Conservation (phyloP, 2,113 vertebrate species). For the Charadrius vociferus region DNA sequence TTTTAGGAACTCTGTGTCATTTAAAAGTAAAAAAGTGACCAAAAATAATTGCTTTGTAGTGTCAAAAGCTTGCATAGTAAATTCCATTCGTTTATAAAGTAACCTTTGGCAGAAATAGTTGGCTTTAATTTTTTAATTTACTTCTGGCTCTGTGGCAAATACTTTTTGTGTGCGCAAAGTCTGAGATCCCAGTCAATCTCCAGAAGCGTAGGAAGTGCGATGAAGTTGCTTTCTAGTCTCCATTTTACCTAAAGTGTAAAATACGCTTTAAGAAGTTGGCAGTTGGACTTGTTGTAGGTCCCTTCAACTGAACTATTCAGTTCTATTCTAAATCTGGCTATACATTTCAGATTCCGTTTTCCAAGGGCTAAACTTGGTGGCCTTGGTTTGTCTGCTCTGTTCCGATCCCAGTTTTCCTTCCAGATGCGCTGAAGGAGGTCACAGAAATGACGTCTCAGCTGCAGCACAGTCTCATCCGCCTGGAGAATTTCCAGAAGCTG, state of each 20-base stretch:
- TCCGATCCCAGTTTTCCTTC: neutral
- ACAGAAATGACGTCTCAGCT: conserved; percentile 85
- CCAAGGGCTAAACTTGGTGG: neutral
- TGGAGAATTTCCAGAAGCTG: conserved; percentile 96
- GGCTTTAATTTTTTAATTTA: neutral
- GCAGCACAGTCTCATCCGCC: conserved; percentile 87
- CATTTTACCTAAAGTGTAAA: neutral
- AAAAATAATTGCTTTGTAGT: neutral
- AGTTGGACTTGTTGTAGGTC: rapidly evolving
- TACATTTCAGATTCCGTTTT: neutral
- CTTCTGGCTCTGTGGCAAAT: neutral
- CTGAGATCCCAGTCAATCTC: neutral
- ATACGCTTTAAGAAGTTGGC: neutral
- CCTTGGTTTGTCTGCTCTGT: neutral
- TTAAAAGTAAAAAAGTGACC: neutral
- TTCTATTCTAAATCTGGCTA: neutral
- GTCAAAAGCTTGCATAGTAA: neutral
- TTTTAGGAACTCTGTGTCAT: neutral
- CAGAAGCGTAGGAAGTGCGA: neutral
- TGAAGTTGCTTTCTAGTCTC: neutral
- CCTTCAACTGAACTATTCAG: neutral
- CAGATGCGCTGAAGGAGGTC: conserved; percentile 89
- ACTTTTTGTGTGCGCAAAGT: neutral
- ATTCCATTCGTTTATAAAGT: neutral
- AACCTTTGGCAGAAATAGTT: neutral